These are phyloP conservation scores for Aptenodytes forsteri DNA, from an alignment of 2,113 vertebrate species.

Conservation along the genomic window DNA sequence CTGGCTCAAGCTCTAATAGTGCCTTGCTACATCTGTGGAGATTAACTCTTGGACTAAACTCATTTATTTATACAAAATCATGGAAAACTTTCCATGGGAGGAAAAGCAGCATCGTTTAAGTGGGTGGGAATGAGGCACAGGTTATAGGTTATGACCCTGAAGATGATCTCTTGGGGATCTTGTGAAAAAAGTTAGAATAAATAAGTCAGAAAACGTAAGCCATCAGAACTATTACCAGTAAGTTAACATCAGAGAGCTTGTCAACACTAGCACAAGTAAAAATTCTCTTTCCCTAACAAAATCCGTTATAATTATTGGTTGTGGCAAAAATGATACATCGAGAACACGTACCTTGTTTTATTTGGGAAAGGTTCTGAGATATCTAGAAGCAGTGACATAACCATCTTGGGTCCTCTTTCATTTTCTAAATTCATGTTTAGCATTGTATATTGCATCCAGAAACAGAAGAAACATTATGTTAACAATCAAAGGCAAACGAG, in stretches of 20 bases:
- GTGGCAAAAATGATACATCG: background rate
- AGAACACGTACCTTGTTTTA: background rate
- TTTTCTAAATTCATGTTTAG: background rate
- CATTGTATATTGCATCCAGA: background rate
- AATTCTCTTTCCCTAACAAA: background rate
- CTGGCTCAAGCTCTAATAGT: conserved; percentile 15
- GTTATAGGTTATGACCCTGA: background rate
- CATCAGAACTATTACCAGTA: background rate
- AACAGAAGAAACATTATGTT: background rate
- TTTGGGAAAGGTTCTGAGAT: background rate
- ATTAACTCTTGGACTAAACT: conserved; percentile 31
- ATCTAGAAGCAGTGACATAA: background rate
- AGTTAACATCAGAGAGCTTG: background rate
- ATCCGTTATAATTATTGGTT: background rate
- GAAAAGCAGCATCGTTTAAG: background rate
- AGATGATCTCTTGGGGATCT: background rate
- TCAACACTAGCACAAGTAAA: background rate
- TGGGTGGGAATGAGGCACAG: background rate
- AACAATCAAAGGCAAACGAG: background rate
- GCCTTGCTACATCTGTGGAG: conserved; percentile 13
- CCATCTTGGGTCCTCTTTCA: background rate
- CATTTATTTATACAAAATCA: conserved; percentile 12
- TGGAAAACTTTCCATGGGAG: background rate
- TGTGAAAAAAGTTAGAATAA: background rate
- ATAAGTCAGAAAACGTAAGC: background rate